phyloP scores from a whole-genome alignment of 2,888 invertebrate species.

The Acleris laterana region DNA sequence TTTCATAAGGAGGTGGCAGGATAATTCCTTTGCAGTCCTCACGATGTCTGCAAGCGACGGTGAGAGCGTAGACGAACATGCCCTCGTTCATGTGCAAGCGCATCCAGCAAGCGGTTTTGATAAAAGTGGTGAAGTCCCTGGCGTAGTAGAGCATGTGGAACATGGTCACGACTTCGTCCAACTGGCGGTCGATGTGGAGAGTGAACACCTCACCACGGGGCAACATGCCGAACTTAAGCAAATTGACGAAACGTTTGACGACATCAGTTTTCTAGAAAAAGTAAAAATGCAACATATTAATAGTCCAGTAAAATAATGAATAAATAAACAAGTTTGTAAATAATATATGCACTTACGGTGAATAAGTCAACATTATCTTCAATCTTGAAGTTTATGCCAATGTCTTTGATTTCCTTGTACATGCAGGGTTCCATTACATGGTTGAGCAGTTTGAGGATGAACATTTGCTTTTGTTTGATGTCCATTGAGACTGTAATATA shows the following conservation, averaged over 20 bases:
- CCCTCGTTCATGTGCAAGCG: constrained; percentile 82
- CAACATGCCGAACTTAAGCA: constrained; percentile 81
- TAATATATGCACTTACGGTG: constrained; percentile 53
- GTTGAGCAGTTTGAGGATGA: constrained; percentile 79
- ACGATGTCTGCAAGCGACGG: constrained; percentile 80
- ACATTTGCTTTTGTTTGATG: constrained; percentile 73
- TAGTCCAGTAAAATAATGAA: not conserved
- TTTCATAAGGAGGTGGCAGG: constrained; percentile 84
- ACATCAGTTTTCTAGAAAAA: constrained; percentile 80
- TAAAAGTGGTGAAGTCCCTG: constrained; percentile 79
- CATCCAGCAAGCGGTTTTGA: constrained; percentile 80
- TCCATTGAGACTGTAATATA: constrained; percentile 65
- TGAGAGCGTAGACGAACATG: constrained; percentile 83
- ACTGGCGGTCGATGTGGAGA: constrained; percentile 74
- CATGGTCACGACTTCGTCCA: constrained; percentile 78
- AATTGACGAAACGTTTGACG: constrained; percentile 83
- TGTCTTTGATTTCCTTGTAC: constrained; percentile 74
- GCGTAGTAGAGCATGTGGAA: constrained; percentile 83
- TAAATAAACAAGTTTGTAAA: constrained; percentile 8
- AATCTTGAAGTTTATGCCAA: constrained; percentile 70
- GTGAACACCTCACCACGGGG: constrained; percentile 83
- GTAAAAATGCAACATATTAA: not conserved
- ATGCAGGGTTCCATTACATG: constrained; percentile 76
- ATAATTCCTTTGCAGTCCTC: constrained; percentile 78
- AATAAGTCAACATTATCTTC: constrained; percentile 68